Conservation (phyloP, 1,140 invertebrate species). For the Lithobius niger region DNA sequence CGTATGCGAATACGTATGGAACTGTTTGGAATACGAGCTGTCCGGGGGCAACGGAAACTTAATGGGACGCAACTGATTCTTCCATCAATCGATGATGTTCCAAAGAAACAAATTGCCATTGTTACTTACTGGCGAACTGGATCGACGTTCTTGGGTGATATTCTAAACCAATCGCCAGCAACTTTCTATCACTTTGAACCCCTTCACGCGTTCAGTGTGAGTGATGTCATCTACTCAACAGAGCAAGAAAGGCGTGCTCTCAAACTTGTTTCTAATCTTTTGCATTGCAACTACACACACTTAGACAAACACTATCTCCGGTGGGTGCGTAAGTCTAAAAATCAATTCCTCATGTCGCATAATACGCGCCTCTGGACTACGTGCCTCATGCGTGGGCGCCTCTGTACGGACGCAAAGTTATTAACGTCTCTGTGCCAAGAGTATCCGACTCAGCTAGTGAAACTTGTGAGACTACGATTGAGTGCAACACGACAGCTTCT, state of each 20-base stretch:
- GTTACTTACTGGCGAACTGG: constrained; percentile 72
- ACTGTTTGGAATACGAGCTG: no score
- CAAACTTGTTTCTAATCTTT: constrained; percentile 48
- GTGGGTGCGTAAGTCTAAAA: constrained; percentile 14
- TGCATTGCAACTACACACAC: constrained; percentile 56
- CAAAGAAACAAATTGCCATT: constrained; percentile 38
- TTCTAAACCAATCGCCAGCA: constrained; percentile 63
- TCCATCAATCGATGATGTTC: no score
- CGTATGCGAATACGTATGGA: no score
- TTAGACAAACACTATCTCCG: constrained; percentile 16
- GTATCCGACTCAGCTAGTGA: constrained; percentile 78
- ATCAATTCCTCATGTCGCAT: constrained; percentile 51
- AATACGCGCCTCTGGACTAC: constrained; percentile 66
- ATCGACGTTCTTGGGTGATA: constrained; percentile 72
- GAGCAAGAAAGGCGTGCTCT: constrained; percentile 37
- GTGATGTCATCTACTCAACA: constrained; percentile 4
- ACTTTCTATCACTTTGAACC: constrained; percentile 84
- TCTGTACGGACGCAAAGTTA: constrained; percentile 61
- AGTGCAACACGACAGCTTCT: constrained; percentile 53
- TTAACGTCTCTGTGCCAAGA: constrained; percentile 59
- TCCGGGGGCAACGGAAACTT: no score
- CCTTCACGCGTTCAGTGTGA: constrained; percentile 29
- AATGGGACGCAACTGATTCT: no score
- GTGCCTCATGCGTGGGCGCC: constrained; percentile 50
- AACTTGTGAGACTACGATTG: constrained; percentile 61